phyloP scores from a whole-genome alignment of 2,797 vertebrate genomes.

The Odontamblyopus rebecca region DNA sequence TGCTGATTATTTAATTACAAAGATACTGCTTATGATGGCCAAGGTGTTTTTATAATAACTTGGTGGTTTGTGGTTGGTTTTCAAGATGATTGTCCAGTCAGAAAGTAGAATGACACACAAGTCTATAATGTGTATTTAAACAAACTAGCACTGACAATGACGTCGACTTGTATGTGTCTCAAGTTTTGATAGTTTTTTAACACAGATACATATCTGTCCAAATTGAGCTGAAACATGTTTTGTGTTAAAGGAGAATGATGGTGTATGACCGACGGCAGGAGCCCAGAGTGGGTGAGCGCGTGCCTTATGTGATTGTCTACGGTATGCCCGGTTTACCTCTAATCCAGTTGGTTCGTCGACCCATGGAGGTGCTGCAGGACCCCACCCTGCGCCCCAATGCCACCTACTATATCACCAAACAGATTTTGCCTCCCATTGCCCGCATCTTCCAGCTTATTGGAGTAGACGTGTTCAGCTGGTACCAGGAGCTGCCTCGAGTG shows the following conservation, averaged over 20 bases:
- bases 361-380: constrained; percentile 89
- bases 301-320: constrained; percentile 93
- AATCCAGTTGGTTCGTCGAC: constrained; percentile 92
- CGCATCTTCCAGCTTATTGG: constrained; percentile 93
- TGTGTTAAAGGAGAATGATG: constrained; percentile 84
- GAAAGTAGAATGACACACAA: too few relatives aligned
- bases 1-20: too few relatives aligned
- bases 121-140: too few relatives aligned
- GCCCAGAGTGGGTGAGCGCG: constrained; percentile 91
- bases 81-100: too few relatives aligned
- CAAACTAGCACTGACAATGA: too few relatives aligned
- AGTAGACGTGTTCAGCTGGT: constrained; percentile 94
- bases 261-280: constrained; percentile 90
- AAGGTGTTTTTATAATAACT: too few relatives aligned
- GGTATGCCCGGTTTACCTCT: constrained; percentile 90
- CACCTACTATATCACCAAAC: constrained; percentile 95
- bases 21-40: too few relatives aligned
- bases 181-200: too few relatives aligned
- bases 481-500: constrained; percentile 94
- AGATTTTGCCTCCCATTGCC: constrained; percentile 92
- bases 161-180: too few relatives aligned
- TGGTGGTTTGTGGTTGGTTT: too few relatives aligned
- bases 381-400: constrained; percentile 87
- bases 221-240: not conserved
- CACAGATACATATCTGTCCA: not conserved